Evolutionary conservation across 1,140 invertebrate genomes (phyloP).

Genomic region (Potamilus streckersoni): DNA sequence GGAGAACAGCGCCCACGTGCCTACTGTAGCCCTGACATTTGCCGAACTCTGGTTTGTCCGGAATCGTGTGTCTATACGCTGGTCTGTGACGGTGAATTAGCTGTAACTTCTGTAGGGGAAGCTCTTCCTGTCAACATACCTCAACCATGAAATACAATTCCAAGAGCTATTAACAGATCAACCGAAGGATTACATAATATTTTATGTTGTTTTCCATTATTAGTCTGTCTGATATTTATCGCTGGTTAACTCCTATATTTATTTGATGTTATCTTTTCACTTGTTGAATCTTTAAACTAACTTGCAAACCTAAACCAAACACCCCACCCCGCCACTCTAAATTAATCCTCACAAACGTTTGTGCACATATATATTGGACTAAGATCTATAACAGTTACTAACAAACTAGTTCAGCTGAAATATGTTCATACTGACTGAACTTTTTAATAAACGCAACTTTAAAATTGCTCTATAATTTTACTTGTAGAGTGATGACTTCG

Average conservation of each 20-base stretch:
- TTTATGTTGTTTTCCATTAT: background rate
- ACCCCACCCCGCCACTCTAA: no score
- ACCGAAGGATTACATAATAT: background rate
- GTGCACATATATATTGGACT: no score
- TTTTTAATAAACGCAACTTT: no score
- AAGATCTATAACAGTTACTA: no score
- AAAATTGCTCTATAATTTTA: no score
- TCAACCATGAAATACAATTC: background rate
- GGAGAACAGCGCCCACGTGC: constrained; percentile 22
- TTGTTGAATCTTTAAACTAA: background rate
- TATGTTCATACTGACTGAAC: no score
- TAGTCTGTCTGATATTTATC: background rate
- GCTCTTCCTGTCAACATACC: constrained; percentile 4
- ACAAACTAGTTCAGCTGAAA: no score
- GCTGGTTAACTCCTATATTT: background rate
- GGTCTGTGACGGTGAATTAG: constrained; percentile 27
- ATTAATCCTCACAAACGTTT: no score
- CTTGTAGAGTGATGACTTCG: no score
- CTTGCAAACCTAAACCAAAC: background rate
- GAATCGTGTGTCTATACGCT: background rate
- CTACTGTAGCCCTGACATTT: constrained; percentile 27
- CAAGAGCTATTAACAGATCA: background rate
- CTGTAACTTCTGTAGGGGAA: constrained; percentile 23
- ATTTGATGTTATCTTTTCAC: background rate
- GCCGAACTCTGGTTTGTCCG: constrained; percentile 2